phyloP scores from a whole-genome alignment of 2,113 vertebrate genomes.

The Martes martes region DNA sequence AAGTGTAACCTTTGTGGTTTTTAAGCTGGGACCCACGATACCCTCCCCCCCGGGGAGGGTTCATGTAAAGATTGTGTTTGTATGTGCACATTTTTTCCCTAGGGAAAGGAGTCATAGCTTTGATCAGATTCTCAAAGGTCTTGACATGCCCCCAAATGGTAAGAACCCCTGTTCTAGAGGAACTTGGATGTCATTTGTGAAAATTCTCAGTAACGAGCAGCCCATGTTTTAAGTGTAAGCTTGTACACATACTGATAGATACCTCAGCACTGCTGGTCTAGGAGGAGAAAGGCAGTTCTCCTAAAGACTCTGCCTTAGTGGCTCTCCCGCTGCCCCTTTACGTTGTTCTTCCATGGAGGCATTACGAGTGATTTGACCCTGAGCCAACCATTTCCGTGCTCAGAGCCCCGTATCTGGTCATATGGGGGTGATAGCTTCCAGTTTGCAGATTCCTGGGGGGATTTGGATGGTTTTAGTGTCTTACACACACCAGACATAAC shows the following conservation, averaged over 20 bases:
- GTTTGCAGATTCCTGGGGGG: background rate
- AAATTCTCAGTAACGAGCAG: background rate
- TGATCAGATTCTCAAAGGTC: background rate
- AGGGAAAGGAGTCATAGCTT: background rate
- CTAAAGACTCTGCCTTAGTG: background rate
- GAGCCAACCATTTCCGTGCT: background rate
- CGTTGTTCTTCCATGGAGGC: too few species aligned
- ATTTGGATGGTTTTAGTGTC: background rate
- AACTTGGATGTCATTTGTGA: background rate
- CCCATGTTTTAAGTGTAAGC: background rate
- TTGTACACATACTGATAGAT: accelerated
- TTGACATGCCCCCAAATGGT: background rate
- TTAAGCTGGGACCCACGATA: background rate
- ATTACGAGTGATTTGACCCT: background rate
- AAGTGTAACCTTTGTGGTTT: background rate
- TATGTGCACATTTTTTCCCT: background rate
- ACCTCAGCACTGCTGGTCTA: background rate
- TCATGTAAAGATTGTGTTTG: background rate
- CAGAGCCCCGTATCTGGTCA: background rate
- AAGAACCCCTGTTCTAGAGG: background rate
- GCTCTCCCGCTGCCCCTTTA: too few species aligned
- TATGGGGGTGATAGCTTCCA: background rate
- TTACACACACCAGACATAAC: background rate
- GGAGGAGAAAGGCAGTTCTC: background rate
- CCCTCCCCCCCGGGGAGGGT: background rate